Evolutionary conservation across 2,797 vertebrate genomes (phyloP).

Genomic region (Pogonophryne albipinna): DNA sequence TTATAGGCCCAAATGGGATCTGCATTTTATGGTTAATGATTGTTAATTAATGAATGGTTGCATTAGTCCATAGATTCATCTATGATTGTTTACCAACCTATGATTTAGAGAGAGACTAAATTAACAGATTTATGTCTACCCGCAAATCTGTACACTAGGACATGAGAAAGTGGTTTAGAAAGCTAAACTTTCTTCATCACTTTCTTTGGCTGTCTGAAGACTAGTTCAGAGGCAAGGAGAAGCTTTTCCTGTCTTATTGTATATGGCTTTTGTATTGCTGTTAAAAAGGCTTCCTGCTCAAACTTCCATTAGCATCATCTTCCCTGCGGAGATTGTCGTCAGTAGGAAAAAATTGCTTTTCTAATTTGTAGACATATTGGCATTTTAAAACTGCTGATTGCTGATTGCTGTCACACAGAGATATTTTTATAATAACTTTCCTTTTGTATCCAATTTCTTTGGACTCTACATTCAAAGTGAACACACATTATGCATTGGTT

Average conservation of each 20-base stretch:
- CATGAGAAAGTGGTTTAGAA: no score
- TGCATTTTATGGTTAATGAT: background rate
- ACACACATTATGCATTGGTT: background rate
- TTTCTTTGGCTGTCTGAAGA: background rate
- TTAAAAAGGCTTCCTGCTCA: conserved; percentile 57
- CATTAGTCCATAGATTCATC: background rate
- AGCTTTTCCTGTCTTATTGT: conserved; percentile 28
- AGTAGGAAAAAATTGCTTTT: conserved; percentile 63
- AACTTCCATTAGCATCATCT: conserved; percentile 66
- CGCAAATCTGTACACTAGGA: background rate
- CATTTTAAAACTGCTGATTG: conserved; percentile 69
- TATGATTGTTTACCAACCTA: background rate
- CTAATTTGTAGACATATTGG: conserved; percentile 64
- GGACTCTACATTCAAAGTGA: conserved; percentile 39
- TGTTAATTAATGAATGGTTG: background rate
- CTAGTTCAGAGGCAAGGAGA: conserved; percentile 24
- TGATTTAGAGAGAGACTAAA: background rate
- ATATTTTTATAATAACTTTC: conserved; percentile 60
- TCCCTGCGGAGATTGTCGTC: conserved; percentile 65
- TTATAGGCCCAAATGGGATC: background rate
- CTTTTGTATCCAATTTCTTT: conserved; percentile 38
- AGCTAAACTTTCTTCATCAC: no score
- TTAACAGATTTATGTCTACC: background rate
- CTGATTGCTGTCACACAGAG: conserved; percentile 73
- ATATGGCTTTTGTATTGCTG: conserved; percentile 51